Conservation (phyloP, 2,113 vertebrate species). For the Dolichallabes microphthalmus region DNA sequence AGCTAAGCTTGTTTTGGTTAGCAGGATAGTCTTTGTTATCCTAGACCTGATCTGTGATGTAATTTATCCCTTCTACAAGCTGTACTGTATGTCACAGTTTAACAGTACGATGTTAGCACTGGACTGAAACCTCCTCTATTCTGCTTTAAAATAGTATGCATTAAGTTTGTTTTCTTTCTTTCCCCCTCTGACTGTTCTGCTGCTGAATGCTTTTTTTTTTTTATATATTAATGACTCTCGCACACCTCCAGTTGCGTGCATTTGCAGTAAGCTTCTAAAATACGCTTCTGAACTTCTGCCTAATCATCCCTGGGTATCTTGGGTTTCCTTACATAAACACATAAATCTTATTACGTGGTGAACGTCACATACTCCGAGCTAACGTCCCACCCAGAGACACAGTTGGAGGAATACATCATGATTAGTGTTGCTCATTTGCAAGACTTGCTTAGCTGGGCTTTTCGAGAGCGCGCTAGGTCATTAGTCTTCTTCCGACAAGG, state of each 20-base stretch:
- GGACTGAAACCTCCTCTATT: background rate
- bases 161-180: background rate
- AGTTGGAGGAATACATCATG: conserved; percentile 27
- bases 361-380: background rate
- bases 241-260: background rate
- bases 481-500: conserved; percentile 43
- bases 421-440: conserved; percentile 44
- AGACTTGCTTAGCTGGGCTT: conserved; percentile 44
- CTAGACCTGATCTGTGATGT: background rate
- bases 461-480: conserved; percentile 9
- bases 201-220: background rate
- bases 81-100: background rate
- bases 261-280: background rate
- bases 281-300: background rate
- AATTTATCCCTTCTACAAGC: background rate
- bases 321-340: conserved; percentile 8
- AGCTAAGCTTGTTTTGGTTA: background rate
- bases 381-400: conserved; percentile 24
- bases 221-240: too few species aligned
- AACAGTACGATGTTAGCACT: too few species aligned
- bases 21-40: background rate
- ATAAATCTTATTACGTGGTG: conserved; percentile 21
- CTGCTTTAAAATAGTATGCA: background rate
- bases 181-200: background rate
- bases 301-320: background rate